These are phyloP conservation scores for Leptoclinus maculatus DNA, from an alignment of 2,797 vertebrate genomes.

Conservation along the genomic window DNA sequence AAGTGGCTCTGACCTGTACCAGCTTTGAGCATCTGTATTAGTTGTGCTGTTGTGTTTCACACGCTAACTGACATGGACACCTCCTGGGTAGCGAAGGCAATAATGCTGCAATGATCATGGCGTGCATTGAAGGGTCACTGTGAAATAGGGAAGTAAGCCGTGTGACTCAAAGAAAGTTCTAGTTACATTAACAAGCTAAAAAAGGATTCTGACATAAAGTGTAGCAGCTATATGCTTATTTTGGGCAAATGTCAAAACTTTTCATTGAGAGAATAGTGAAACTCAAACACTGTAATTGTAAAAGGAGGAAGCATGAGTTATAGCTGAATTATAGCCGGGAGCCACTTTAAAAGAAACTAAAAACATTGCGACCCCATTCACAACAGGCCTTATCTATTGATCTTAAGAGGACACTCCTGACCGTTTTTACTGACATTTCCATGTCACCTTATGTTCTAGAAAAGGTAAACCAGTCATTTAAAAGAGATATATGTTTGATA, in stretches of 20 bases:
- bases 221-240: background rate
- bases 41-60: constrained; percentile 44
- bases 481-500: too few species aligned
- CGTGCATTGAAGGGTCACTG: constrained; percentile 68
- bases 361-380: too few species aligned
- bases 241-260: background rate
- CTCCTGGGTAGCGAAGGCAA: constrained; percentile 21
- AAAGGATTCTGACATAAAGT: background rate
- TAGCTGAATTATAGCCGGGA: background rate
- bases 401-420: too few species aligned
- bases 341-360: too few species aligned
- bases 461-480: too few species aligned
- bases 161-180: constrained; percentile 11
- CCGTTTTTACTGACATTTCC: too few species aligned
- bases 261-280: background rate
- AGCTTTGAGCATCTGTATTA: constrained; percentile 44
- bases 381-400: too few species aligned
- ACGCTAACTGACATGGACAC: constrained; percentile 51
- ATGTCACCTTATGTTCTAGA: too few species aligned
- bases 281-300: background rate
- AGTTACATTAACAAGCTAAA: background rate
- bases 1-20: constrained; percentile 53
- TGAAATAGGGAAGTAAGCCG: constrained; percentile 50
- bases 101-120: constrained; percentile 21
- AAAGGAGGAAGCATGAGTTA: background rate